Evolutionary conservation across 2,888 invertebrate genomes (phyloP), one percentile per base, ranked within the genome.

Genomic region (Balanococcus diminutus): DNA sequence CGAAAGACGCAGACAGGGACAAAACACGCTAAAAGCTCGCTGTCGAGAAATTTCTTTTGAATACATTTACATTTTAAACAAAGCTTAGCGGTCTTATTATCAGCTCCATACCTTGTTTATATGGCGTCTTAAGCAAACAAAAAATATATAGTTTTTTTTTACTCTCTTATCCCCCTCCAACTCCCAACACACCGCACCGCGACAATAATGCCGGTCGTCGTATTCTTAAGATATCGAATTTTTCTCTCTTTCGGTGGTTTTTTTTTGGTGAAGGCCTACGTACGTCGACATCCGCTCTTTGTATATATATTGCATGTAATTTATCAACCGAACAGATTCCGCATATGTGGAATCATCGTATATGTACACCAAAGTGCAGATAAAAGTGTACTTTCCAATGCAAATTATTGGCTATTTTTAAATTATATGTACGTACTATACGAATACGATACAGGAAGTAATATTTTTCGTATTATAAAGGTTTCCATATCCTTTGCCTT

Each of bases 31-130:
- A 75, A 75, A 75, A 75, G 75, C 75, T 75, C 32, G 75, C 75
- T 75, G 31, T 75, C 32, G 75, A 6, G 75, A 32, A 75, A 75
- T 75, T 75, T 75, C 75, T 75, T 75, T 75, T 32, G 75, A 75
- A 75, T 75, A 75, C 75, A 75, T 75, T 75, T 75, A 75, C 75
- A 75, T 75, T 75, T 75, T 75, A 75, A 75, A 75, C 75, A 75
- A 75, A 75, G 75, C 32, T 25, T 14, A 25, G 75, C 75, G 32
- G 32, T 75, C 75, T 75, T 75, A 75, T 75, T 75, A 75, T 75
- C 75, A 75, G 75, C 75, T 22, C 32, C 75, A 75, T 75, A 75
- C 75, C 75, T 75, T 75, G 75, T 75, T 75, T 75, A 75, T 75
- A 75, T 75, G 32, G 75, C 75, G 75, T 75, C 75, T 75, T 75